phyloP scores from a whole-genome alignment of 2,888 invertebrate genomes.

The Nebria brevicollis region DNA sequence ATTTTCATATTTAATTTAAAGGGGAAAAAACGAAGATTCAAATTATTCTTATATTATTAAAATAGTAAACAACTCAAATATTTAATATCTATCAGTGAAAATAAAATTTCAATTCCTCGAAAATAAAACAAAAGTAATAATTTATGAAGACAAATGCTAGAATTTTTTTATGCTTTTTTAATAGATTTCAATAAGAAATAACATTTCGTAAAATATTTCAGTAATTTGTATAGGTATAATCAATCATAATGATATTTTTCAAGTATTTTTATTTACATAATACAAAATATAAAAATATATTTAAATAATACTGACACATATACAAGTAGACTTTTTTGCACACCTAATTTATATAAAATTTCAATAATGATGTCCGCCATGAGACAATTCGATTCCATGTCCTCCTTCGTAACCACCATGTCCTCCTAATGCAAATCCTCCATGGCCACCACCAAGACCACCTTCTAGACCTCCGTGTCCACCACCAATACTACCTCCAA shows the following conservation, averaged over 20 bases:
- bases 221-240: too few species aligned
- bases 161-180: too few species aligned
- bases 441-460: constrained; percentile 33
- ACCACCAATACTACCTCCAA: constrained; percentile 40
- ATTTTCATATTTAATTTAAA: too few species aligned
- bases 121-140: too few species aligned
- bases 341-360: constrained; percentile 24
- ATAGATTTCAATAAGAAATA: too few species aligned
- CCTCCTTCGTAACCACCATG: constrained; percentile 24
- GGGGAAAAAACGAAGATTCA: too few species aligned
- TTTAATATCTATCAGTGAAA: too few species aligned
- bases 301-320: constrained; percentile 40
- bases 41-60: too few species aligned
- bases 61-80: too few species aligned
- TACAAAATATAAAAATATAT: constrained; percentile 31
- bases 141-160: too few species aligned
- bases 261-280: constrained; percentile 13
- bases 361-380: constrained; percentile 38
- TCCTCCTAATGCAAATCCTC: constrained; percentile 17
- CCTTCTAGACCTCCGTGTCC: constrained; percentile 30
- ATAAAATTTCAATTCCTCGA: too few species aligned
- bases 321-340: constrained; percentile 37
- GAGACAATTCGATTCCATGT: constrained; percentile 37
- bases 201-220: too few species aligned
- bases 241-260: not conserved